Conservation (phyloP, 1,140 invertebrate genomes). For the Drosophila rhopaloa region DNA sequence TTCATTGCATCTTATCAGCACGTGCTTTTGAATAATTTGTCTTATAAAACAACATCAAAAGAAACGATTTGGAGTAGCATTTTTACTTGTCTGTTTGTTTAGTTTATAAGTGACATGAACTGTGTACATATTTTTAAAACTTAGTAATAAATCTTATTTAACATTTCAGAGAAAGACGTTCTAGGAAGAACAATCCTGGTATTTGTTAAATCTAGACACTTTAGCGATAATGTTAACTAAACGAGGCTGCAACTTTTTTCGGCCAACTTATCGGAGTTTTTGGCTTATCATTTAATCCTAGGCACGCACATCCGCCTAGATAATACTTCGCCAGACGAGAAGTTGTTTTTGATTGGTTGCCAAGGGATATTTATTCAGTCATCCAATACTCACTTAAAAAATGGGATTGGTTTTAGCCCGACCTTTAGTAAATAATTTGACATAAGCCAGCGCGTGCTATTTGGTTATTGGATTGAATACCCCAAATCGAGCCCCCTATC, state of each 20-base stretch:
- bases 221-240: conserved; percentile 4
- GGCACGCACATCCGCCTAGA: conserved; percentile 33
- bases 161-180: not conserved
- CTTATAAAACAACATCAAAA: not conserved
- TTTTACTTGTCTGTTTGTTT: too few species aligned
- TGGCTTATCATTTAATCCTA: conserved; percentile 23
- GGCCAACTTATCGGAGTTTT: conserved; percentile 28
- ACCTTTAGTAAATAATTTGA: conserved; percentile 17
- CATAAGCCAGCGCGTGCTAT: conserved; percentile 16
- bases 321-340: conserved; percentile 17
- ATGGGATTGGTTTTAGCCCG: conserved; percentile 5
- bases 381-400: not conserved
- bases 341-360: not conserved
- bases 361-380: not conserved
- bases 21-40: not conserved
- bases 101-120: too few species aligned
- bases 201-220: conserved; percentile 4
- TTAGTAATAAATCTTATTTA: too few species aligned
- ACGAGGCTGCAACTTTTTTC: conserved; percentile 1
- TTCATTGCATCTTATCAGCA: conserved; percentile 4
- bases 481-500: conserved; percentile 6
- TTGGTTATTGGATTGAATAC: conserved; percentile 9
- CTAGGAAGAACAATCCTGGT: conserved; percentile 1
- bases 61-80: too few species aligned
- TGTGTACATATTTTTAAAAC: too few species aligned